Percentiles rank a stretch among this genome's conserved stretches.
These are phyloP conservation scores for Dryobota labecula DNA, from an alignment of 2,888 invertebrate genomes.

Conservation along the genomic window DNA sequence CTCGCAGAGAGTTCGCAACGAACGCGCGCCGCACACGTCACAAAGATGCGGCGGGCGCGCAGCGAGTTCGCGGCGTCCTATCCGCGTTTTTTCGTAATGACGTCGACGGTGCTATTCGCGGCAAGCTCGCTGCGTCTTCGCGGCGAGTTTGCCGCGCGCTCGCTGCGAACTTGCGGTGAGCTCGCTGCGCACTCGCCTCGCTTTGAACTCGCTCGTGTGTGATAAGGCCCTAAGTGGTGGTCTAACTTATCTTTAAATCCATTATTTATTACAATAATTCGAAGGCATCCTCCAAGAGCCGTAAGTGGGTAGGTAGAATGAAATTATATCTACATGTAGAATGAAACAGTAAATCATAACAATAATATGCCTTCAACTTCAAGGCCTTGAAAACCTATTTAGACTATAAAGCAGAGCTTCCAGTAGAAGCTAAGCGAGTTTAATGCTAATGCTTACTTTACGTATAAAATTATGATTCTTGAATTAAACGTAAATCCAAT, in stretches of 20 bases:
- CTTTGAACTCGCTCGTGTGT: no score
- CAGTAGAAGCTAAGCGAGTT: background rate
- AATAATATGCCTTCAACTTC: conserved; percentile 14
- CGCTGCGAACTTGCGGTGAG: no score
- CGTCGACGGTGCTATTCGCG: no score
- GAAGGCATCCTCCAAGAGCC: conserved; percentile 6
- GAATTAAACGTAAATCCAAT: background rate
- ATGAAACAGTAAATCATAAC: conserved; percentile 39
- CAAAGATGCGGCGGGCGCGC: no score
- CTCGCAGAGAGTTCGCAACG: no score
- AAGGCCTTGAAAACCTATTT: conserved; percentile 15
- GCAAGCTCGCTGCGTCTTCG: no score
- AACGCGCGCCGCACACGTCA: no score
- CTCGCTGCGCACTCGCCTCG: no score
- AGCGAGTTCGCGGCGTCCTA: no score
- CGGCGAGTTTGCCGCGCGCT: no score
- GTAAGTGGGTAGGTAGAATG: background rate
- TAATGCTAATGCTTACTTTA: background rate
- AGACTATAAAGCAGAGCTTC: background rate
- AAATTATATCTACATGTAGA: background rate
- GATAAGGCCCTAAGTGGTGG: no score
- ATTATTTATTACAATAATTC: conserved; percentile 27
- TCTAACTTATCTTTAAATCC: background rate
- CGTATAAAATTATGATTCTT: background rate
- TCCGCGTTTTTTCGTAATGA: no score